Percentiles rank a stretch among this genome's conserved stretches.
Evolutionary conservation across 2,888 invertebrate genomes (phyloP).

Genomic region (Dynastes maya): DNA sequence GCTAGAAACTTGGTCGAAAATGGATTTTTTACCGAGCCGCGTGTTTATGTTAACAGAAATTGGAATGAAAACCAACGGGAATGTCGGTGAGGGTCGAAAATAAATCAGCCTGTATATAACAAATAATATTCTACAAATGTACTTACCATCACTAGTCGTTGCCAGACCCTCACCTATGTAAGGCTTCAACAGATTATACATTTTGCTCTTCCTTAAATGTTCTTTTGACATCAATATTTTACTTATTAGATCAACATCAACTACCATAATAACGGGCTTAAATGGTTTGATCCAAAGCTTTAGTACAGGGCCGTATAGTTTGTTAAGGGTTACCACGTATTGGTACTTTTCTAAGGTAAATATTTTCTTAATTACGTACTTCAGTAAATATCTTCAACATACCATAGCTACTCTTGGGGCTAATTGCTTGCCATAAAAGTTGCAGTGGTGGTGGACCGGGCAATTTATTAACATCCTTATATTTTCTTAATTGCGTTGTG

Average conservation of each 20-base stretch:
- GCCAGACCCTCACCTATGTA: constrained; percentile 42
- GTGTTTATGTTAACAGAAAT: too few species aligned
- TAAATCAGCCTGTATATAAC: too few species aligned
- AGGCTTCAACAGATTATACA: constrained; percentile 38
- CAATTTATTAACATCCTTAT: constrained; percentile 42
- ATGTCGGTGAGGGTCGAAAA: too few species aligned
- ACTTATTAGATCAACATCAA: constrained; percentile 32
- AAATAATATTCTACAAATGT: too few species aligned
- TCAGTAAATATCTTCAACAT: background rate
- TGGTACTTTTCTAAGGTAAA: constrained; percentile 26
- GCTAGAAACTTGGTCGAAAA: too few species aligned
- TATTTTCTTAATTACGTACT: background rate
- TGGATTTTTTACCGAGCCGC: too few species aligned
- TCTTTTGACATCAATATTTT: constrained; percentile 37
- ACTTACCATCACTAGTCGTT: constrained; percentile 37
- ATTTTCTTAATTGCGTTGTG: constrained; percentile 14
- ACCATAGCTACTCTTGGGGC: background rate
- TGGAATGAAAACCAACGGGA: too few species aligned
- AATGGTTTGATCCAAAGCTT: constrained; percentile 46
- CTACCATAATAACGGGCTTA: constrained; percentile 36
- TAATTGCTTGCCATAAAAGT: background rate
- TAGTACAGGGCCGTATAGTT: constrained; percentile 36
- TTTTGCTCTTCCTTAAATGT: constrained; percentile 35
- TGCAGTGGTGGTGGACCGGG: constrained; percentile 40
- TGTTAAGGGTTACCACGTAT: constrained; percentile 11